Conservation (phyloP, 2,113 vertebrate genomes). For the human (Homo sapiens) region DNA sequence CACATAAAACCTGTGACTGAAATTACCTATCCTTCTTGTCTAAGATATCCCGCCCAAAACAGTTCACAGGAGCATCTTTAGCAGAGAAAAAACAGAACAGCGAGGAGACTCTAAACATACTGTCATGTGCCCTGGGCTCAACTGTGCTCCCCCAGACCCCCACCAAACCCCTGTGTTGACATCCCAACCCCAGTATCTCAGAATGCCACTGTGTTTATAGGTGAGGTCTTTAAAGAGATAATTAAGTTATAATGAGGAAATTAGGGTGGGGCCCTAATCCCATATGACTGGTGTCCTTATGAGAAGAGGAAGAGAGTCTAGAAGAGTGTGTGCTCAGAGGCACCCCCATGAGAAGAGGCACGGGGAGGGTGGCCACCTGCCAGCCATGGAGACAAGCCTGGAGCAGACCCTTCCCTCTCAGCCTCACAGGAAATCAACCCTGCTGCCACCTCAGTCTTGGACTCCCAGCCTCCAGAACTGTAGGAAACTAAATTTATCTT, state of each 20-base stretch:
- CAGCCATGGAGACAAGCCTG: not conserved
- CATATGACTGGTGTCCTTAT: not conserved
- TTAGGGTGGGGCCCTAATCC: not conserved
- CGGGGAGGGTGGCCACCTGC: not conserved
- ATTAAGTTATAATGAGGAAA: not conserved
- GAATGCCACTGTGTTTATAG: not conserved
- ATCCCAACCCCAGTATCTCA: not conserved
- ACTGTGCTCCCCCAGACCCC: not conserved
- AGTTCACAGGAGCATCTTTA: not conserved
- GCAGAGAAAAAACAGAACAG: not conserved
- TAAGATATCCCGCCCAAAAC: not conserved
- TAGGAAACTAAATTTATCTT: not conserved
- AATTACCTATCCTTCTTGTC: not conserved
- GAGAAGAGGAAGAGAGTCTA: not conserved
- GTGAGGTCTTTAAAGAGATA: not conserved
- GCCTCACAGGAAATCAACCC: not conserved
- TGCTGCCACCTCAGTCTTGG: not conserved
- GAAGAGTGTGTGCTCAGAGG: not conserved
- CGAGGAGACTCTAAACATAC: not conserved
- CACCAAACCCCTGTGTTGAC: not conserved
- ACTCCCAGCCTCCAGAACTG: not conserved
- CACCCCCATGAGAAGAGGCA: rapidly evolving
- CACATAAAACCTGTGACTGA: not conserved
- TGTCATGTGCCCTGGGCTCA: no score
- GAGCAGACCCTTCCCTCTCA: not conserved